Base-by-base conservation (phyloP, 2,888 invertebrate genomes). In the Cartodere bifasciata region DNA sequence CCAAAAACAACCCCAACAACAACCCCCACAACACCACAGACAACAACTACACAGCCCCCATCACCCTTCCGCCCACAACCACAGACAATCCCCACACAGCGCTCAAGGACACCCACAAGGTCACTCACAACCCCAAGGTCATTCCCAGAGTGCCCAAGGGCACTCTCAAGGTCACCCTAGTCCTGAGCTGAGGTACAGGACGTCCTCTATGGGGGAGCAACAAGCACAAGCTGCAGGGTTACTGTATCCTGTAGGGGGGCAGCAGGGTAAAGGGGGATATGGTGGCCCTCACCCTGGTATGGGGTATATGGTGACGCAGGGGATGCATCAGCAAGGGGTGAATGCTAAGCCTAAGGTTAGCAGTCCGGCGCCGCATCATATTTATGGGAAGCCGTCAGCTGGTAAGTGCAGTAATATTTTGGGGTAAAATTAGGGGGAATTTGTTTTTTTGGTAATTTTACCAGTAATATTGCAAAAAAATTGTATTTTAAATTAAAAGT, bases 361-460 rank as follows among this genome's bases (percentile, higher is more conserved):
- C 47, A 79, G 79, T 51, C 82, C 82, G 1, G 80, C 81, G 32
- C 81, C 82, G 25, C 76, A 73, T 29, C 78, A 78, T 50, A 74
- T 81, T 37, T 81, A 81, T 53, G 78, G 78, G 27, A 81, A 79
- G 38, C 64, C 66, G 3, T 63, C 62, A 20, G 65, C 70, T 22
- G 71, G 71, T 10, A 69, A n/a, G n/a, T n/a, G n/a, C n/a, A n/a
- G n/a, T n/a, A n/a, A n/a, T n/a, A n/a, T n/a, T n/a, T n/a, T n/a
- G n/a, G n/a, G n/a, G n/a, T n/a, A n/a, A n/a, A n/a, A n/a, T n/a
- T n/a, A n/a, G n/a, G n/a, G n/a, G n/a, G n/a, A n/a, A n/a, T n/a
- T n/a, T n/a, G n/a, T n/a, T n/a, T n/a, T n/a, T n/a, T n/a, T n/a
- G n/a, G n/a, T n/a, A n/a, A n/a, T n/a, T n/a, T n/a, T n/a, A n/a